Base-by-base conservation (phyloP, 1,140 invertebrate genomes). In the Babylonia areolata region DNA sequence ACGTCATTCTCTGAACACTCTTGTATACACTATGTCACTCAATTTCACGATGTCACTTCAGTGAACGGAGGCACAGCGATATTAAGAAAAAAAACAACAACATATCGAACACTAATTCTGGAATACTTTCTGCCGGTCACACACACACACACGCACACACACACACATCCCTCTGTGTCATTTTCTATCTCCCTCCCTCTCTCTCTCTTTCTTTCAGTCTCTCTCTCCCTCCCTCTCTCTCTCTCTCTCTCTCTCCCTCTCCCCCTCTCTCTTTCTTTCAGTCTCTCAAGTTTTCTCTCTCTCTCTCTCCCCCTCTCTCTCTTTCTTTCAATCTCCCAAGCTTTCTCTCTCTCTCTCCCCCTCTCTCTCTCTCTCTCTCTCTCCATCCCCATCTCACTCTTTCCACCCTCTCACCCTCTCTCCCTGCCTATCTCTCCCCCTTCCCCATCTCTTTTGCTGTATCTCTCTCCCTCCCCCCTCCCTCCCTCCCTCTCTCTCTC, bases 151-250 rank as follows among this genome's bases (percentile, higher is more conserved):
- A n/a, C n/a, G n/a, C 23, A 54, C 23, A 9, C 23, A 54, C n/a
- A n/a, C n/a, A n/a, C n/a, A n/a, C n/a, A n/a, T 78, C 35, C 9
- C 35, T 3, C 77, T 78, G 11, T 40, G 11, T 78, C 35, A 15
- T 31, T 78, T 5, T 42, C 40, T 78, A 5, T 9, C 75, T 28
- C 75, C 35, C 31, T 78, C 35, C 31, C 75, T 35, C 75, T 17
- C 75, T 54, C 58, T 23, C 58, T 69, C 64, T 78, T 5, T 78
- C 77, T 78, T 9, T 78, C 77, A 33, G 20, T 78, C 77, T 78
- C 28, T 12, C 77, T 78, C 11, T 40, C 77, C 20, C 3, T 78
- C 77, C 35, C 3, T 40, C 28, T 40, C 77, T 78, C 17, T 78
- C 77, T 78, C 28, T 78, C 40, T 78, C 28, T 78, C 77, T 40